A percentile compares a stretch with the other conserved stretches of the same genome.
These are phyloP conservation scores for Garra rufa DNA, from an alignment of 2,113 vertebrate species.

Conservation along the genomic window DNA sequence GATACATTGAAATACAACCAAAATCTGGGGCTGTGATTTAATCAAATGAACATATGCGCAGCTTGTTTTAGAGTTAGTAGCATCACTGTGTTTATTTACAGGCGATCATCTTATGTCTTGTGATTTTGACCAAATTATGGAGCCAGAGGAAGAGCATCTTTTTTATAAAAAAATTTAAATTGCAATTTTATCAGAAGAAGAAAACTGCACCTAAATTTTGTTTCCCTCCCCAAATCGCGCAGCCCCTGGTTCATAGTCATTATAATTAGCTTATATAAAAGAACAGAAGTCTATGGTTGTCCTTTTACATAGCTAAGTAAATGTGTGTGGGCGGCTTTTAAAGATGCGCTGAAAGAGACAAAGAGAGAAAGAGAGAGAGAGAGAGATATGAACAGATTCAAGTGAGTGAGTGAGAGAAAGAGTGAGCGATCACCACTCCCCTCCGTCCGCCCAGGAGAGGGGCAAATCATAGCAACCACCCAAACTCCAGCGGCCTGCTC, in stretches of 20 bases:
- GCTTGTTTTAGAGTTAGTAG: not conserved
- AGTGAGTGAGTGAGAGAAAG: constrained; percentile 36
- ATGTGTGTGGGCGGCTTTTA: constrained; percentile 1
- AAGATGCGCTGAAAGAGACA: not conserved
- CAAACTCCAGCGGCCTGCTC: constrained; percentile 42
- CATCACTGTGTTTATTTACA: not conserved
- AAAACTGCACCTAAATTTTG: not conserved
- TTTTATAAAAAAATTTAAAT: no score
- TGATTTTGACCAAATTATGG: not conserved
- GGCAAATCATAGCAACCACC: constrained; percentile 46
- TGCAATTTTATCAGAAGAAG: not conserved
- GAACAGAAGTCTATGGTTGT: not conserved
- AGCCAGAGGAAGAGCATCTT: not conserved
- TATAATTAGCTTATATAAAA: not conserved
- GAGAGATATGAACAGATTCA: not conserved
- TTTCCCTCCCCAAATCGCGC: not conserved
- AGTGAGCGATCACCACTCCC: constrained; percentile 64
- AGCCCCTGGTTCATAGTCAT: not conserved
- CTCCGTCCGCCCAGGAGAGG: constrained; percentile 63
- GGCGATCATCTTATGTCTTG: not conserved
- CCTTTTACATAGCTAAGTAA: not conserved
- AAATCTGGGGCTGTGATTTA: no score
- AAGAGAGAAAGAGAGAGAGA: constrained; percentile 43
- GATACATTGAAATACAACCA: not conserved
- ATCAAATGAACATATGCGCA: no score